These are phyloP conservation scores for Myrmecobius fasciatus DNA, from an alignment of 2,113 vertebrate species.

Conservation along the genomic window DNA sequence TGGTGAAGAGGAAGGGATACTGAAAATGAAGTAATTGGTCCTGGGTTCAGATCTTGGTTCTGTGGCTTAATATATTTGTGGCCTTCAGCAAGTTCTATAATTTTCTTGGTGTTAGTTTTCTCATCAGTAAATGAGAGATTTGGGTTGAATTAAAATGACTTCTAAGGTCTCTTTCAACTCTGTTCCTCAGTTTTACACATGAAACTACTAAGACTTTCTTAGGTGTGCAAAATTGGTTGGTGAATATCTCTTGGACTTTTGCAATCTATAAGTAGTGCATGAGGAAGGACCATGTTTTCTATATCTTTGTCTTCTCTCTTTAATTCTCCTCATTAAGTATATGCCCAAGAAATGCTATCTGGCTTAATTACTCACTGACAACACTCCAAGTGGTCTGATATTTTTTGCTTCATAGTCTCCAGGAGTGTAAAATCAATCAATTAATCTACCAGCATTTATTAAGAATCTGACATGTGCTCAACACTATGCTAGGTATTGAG, in stretches of 20 bases:
- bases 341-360: background rate
- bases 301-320: background rate
- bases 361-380: background rate
- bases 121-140: background rate
- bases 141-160: background rate
- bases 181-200: background rate
- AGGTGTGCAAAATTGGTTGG: background rate
- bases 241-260: background rate
- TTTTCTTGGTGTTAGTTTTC: background rate
- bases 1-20: background rate
- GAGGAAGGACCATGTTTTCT: background rate
- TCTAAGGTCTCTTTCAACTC: background rate
- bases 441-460: background rate
- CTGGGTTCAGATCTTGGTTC: background rate
- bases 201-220: background rate
- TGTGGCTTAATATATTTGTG: background rate
- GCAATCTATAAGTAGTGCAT: background rate
- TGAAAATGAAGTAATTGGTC: background rate
- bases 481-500: background rate
- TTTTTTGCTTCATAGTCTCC: background rate
- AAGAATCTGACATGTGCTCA: background rate
- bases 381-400: background rate
- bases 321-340: background rate
- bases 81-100: background rate
- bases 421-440: background rate